A percentile compares a stretch with the other conserved stretches of the same genome.
phyloP scores from a whole-genome alignment of 2,797 vertebrate species.

The Dipus sagitta region DNA sequence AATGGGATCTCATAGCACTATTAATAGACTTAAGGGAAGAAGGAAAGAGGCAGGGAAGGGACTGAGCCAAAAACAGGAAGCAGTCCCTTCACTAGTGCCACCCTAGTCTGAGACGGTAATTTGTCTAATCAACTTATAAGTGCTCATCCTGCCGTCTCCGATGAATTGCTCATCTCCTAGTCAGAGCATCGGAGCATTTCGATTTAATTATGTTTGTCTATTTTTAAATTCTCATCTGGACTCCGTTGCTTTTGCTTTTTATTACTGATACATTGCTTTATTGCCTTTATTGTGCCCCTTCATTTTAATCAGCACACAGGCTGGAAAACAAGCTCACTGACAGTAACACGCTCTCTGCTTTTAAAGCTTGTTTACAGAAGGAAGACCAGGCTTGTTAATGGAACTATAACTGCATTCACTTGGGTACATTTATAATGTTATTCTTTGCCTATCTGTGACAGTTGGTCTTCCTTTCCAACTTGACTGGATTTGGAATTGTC shows the following conservation, averaged over 20 bases:
- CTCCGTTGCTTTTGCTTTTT: neutral
- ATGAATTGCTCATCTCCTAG: neutral
- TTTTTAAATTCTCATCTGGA: neutral
- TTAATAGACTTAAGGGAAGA: neutral
- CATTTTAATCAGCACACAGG: rapidly evolving
- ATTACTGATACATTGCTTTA: neutral
- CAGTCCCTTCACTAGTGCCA: neutral
- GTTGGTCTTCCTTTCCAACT: neutral
- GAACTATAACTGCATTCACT: neutral
- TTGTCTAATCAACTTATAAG: neutral
- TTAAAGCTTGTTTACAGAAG: neutral
- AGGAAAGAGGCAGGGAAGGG: neutral
- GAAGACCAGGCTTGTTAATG: neutral
- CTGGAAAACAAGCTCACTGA: rapidly evolving
- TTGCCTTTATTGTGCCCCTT: neutral
- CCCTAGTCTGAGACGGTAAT: neutral
- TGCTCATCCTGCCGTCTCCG: neutral
- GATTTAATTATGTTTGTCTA: neutral
- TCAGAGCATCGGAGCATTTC: neutral
- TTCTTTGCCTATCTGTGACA: neutral
- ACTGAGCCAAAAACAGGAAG: neutral
- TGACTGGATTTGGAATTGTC: neutral
- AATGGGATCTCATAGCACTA: neutral
- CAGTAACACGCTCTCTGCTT: neutral
- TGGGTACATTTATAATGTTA: neutral